phyloP scores from a whole-genome alignment of 2,888 invertebrate species.

The Drosophila trichaetosa region DNA sequence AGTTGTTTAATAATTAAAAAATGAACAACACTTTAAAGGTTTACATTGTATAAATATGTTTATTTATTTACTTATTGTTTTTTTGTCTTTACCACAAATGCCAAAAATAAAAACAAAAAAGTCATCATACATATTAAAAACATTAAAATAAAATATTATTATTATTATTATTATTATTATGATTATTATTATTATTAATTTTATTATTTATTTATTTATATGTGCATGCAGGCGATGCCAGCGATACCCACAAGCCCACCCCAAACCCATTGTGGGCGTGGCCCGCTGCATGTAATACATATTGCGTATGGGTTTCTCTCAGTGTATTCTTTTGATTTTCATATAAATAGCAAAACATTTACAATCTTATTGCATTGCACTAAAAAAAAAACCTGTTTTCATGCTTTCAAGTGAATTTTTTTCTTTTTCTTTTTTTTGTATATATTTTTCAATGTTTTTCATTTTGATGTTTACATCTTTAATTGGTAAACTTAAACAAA shows the following conservation, averaged over 20 bases:
- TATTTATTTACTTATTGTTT: conserved; percentile 77
- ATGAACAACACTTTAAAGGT: neutral
- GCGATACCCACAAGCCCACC: conserved; percentile 27
- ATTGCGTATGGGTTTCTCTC: conserved; percentile 49
- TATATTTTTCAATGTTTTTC: conserved; percentile 23
- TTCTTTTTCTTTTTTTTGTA: conserved; percentile 15
- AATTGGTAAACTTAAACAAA: conserved; percentile 76
- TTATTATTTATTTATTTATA: conserved; percentile 45
- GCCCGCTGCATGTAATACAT: conserved; percentile 67
- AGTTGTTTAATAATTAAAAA: neutral
- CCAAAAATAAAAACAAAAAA: conserved; percentile 55
- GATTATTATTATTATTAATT: conserved; percentile 22
- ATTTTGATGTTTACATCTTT: conserved; percentile 46
- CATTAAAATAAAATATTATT: conserved; percentile 54
- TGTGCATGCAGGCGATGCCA: conserved; percentile 48
- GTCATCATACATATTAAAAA: conserved; percentile 60
- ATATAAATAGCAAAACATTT: conserved; percentile 79
- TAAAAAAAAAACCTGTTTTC: conserved; percentile 50
- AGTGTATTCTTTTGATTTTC: conserved; percentile 28
- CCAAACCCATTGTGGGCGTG: conserved; percentile 44
- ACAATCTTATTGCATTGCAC: conserved; percentile 81
- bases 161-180: conserved; percentile 23
- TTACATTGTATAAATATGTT: conserved; percentile 78
- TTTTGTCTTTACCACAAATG: conserved; percentile 69
- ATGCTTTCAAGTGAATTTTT: conserved; percentile 22